These are phyloP conservation scores for Amblyraja radiata DNA, from an alignment of 2,797 vertebrate genomes.

Conservation along the genomic window DNA sequence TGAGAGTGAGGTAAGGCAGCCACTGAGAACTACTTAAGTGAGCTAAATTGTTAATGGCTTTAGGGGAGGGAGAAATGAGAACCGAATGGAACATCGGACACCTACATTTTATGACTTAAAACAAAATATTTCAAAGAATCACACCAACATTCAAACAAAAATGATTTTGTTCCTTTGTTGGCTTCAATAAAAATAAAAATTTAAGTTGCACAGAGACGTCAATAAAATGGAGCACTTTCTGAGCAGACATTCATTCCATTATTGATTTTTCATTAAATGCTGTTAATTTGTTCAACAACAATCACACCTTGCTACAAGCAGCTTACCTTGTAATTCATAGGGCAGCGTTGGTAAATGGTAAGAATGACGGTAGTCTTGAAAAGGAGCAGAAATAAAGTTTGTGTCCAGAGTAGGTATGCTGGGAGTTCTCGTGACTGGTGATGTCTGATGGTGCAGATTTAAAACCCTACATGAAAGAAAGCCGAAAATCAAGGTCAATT, in stretches of 20 bases:
- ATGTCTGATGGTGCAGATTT: constrained; percentile 86
- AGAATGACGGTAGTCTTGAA: constrained; percentile 94
- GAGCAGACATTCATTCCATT: background rate
- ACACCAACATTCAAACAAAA: background rate
- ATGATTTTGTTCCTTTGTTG: background rate
- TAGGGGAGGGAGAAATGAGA: background rate
- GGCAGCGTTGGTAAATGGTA: constrained; percentile 82
- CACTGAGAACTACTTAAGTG: background rate
- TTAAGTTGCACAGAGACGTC: background rate
- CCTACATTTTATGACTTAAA: background rate
- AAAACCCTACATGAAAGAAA: constrained; percentile 57
- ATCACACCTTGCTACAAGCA: background rate
- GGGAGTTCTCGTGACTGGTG: constrained; percentile 84
- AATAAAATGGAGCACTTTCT: background rate
- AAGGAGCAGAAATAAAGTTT: constrained; percentile 84
- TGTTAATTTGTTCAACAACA: background rate
- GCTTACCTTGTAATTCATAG: constrained; percentile 84
- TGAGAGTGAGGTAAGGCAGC: background rate
- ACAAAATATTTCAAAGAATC: background rate
- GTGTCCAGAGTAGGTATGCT: constrained; percentile 88
- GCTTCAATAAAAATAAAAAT: background rate
- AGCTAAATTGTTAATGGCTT: background rate
- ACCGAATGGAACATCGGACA: background rate
- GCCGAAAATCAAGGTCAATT: background rate
- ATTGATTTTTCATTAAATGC: background rate